Conservation (phyloP, 1,140 invertebrate genomes). For the Papilio dardanus region DNA sequence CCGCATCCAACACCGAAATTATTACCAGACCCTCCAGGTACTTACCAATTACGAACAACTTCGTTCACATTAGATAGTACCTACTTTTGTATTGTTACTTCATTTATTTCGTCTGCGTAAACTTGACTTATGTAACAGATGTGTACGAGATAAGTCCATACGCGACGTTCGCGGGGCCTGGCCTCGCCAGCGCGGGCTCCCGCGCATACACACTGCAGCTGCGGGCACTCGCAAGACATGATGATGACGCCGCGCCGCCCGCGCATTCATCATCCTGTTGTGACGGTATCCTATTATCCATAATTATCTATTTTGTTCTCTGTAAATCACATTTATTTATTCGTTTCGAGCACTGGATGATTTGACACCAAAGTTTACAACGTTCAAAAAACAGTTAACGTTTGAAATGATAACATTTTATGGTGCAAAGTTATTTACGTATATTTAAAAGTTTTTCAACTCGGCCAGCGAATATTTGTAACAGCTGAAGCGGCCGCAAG, state of each 20-base stretch:
- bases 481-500: not conserved
- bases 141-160: constrained; percentile 79
- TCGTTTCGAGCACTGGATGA: not conserved
- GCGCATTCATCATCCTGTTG: constrained; percentile 57
- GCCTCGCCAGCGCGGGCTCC: constrained; percentile 51
- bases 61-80: constrained; percentile 26
- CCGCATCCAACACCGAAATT: constrained; percentile 73
- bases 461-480: not conserved
- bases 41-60: constrained; percentile 1
- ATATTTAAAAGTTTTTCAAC: not conserved
- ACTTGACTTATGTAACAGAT: constrained; percentile 46
- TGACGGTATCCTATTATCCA: constrained; percentile 54
- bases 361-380: not conserved
- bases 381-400: too few species aligned
- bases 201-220: constrained; percentile 73
- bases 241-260: constrained; percentile 73
- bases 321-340: not conserved
- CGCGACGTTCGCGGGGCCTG: constrained; percentile 68
- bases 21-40: constrained; percentile 74
- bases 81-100: not conserved
- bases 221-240: constrained; percentile 69
- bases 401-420: not conserved
- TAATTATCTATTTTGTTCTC: too few species aligned
- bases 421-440: not conserved
- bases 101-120: not conserved